A percentile compares a stretch with the other conserved stretches of the same genome.
These are phyloP conservation scores for Oncorhynchus mykiss DNA, from an alignment of 2,113 vertebrate genomes.

Conservation along the genomic window DNA sequence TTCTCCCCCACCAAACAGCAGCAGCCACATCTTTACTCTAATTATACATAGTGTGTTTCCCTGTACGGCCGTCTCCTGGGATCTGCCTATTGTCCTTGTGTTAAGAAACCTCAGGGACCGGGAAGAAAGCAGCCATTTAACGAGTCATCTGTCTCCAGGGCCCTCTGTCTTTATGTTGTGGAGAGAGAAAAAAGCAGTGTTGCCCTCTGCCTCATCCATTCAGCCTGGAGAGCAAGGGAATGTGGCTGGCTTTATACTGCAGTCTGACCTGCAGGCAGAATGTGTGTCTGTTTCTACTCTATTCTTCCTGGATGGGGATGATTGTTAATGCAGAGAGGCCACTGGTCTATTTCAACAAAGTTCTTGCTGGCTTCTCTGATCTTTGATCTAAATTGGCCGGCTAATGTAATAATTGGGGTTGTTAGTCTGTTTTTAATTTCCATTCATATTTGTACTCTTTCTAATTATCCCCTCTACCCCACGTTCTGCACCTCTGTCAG, in stretches of 20 bases:
- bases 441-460: constrained; percentile 73
- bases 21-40: constrained; percentile 35
- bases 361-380: constrained; percentile 68
- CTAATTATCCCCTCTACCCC: constrained; percentile 57
- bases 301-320: constrained; percentile 53
- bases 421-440: constrained; percentile 76
- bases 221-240: constrained; percentile 64
- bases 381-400: constrained; percentile 84
- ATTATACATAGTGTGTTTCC: constrained; percentile 43
- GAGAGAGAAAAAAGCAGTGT: constrained; percentile 54
- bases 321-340: constrained; percentile 73
- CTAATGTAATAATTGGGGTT: constrained; percentile 87
- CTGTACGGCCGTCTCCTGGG: constrained; percentile 11
- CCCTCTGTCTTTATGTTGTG: constrained; percentile 59
- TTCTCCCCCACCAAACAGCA: constrained; percentile 11
- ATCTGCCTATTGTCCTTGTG: no score
- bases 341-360: constrained; percentile 81
- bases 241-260: constrained; percentile 64
- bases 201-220: constrained; percentile 51
- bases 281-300: constrained; percentile 71
- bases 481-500: constrained; percentile 20
- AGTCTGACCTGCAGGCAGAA: constrained; percentile 62
- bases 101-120: no score
- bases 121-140: constrained; percentile 26
- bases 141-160: constrained; percentile 49